Base-by-base conservation (phyloP, 2,113 vertebrate species). In the Ctenomys sociabilis region DNA sequence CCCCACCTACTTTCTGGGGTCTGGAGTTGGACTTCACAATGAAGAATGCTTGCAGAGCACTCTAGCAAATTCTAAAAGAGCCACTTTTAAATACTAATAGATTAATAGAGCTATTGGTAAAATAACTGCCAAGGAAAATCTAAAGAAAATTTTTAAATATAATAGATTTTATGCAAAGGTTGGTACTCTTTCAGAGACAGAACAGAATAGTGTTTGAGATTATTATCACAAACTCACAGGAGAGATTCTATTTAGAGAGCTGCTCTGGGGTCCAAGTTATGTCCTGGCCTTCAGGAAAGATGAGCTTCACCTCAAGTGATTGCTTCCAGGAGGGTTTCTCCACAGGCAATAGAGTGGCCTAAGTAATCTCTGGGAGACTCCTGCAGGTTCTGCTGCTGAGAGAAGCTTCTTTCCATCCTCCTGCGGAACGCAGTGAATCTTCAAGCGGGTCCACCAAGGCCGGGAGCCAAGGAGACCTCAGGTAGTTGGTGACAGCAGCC, bases 301-400 rank as follows among this genome's bases (percentile, higher is more conserved):
- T 0, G 0, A 14, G 59, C 94, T 52, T 75, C 85, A 12, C 45
- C 35, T 26, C 43, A 68, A 57, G 26, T 75, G 45, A 80, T 9
- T 32, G n/a, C 32, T 81, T 80, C 80, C 68, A 66, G 37, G 45
- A 90, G 75, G 81, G n/a, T 57, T 75, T 87, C 63, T 75, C 81
- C 49, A 30, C 35, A 84, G 68, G 93, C 40, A 12, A 70, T 13
- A 81, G 22, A 68, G 80, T 63, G 85, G 87, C 88, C 87, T 85
- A 57, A 35, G 61, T 81, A 61, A 94, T 52, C 73, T 73, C 61
- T 37, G 63, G 9, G 16, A 88, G 94, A 49, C 64, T 78, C n/a
- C 63, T 66, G 43, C 45, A 92, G 86, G 35, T 92, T 96, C 87
- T 85, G 82, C 85, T 81, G 43, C 90, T 73, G 49, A 59, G 73